A percentile compares a stretch with the other conserved stretches of the same genome.
phyloP scores from a whole-genome alignment of 2,797 vertebrate species.

The Micromesistius poutassou region DNA sequence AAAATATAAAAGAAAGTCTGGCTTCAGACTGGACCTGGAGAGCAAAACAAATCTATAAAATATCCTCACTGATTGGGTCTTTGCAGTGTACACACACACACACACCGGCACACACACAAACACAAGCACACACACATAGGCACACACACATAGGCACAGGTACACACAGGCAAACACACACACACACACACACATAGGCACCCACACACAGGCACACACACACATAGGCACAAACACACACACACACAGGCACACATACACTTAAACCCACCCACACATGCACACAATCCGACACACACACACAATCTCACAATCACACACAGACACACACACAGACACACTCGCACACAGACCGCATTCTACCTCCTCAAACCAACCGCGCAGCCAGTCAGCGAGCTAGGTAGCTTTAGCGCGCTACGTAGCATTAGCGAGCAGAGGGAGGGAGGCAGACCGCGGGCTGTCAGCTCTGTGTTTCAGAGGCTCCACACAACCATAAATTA shows the following conservation, averaged over 20 bases:
- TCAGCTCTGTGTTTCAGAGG: slow-evolving; percentile 61
- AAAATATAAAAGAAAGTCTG: not conserved
- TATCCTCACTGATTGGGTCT: slow-evolving; percentile 26
- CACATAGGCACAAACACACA: not conserved
- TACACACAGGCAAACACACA: not conserved
- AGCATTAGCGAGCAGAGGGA: slow-evolving; percentile 15
- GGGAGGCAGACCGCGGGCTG: slow-evolving; percentile 64
- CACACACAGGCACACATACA: not conserved
- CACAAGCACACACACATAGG: slow-evolving; percentile 8
- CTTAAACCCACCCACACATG: not conserved
- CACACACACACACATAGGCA: not conserved
- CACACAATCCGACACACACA: not conserved
- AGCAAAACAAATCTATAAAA: slow-evolving; percentile 9
- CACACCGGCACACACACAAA: slow-evolving; percentile 15
- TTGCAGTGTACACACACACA: slow-evolving; percentile 1
- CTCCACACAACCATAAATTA: slow-evolving; percentile 68
- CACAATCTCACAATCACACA: not conserved
- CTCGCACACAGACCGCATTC: not conserved
- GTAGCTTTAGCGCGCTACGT: not conserved
- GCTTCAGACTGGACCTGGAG: slow-evolving; percentile 31
- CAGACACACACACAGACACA: not conserved
- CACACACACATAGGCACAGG: not conserved
- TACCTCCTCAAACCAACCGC: not conserved
- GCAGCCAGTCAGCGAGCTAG: not conserved
- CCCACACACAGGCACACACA: not conserved